Percentiles rank a stretch among this genome's conserved stretches.
Conservation (phyloP, 2,888 invertebrate genomes). For the Schizotus pectinicornis region DNA sequence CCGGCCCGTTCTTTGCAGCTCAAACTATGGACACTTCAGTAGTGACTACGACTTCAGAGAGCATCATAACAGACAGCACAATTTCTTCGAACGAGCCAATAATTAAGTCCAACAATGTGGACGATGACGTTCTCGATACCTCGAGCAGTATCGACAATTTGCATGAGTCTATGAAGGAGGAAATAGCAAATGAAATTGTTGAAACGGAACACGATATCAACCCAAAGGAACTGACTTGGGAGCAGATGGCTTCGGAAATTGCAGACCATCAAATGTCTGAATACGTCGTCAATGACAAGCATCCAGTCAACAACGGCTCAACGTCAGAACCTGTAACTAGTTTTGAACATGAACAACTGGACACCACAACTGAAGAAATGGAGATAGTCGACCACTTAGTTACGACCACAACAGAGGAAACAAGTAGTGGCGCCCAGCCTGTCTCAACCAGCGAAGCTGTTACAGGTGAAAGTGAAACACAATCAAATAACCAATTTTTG, state of each 20-base stretch:
- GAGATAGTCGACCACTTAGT: constrained; percentile 1
- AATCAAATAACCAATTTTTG: too few relatives aligned
- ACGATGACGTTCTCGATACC: neutral
- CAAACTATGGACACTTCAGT: neutral
- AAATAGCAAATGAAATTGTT: neutral
- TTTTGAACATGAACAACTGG: neutral
- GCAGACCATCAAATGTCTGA: constrained; percentile 4
- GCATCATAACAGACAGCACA: neutral
- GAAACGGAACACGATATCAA: constrained; percentile 1
- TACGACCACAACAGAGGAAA: neutral
- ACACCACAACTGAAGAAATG: neutral
- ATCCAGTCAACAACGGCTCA: neutral
- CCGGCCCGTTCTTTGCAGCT: neutral
- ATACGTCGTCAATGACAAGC: neutral
- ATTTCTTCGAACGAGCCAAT: neutral
- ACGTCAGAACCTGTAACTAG: neutral
- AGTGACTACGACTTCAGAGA: neutral
- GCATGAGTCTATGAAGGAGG: neutral
- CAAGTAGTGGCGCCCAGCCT: too few relatives aligned
- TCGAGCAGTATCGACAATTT: too few relatives aligned
- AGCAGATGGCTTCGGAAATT: constrained; percentile 25
- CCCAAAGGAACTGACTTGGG: constrained; percentile 23
- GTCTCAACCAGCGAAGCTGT: too few relatives aligned
- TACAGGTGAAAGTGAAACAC: too few relatives aligned
- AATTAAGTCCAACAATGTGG: neutral